Evolutionary conservation across 2,113 vertebrate genomes (phyloP).

Genomic region (human (Homo sapiens)): GRCh38 chr11:82453501-82454000

Average conservation of each 20-base stretch:
- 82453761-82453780: neutral
- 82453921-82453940: neutral
- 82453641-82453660: neutral
- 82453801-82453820: neutral
- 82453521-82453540: neutral
- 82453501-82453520: neutral
- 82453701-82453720: neutral
- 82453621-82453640: neutral
- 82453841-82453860: constrained; percentile 25
- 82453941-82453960: neutral
- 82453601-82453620: neutral
- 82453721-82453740: constrained; percentile 8
- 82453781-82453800: neutral
- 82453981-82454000: neutral
- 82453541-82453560: neutral
- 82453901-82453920: neutral
- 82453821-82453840: neutral
- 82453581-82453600: neutral
- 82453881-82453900: neutral
- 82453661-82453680: no score
- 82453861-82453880: neutral
- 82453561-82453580: neutral
- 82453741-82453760: neutral
- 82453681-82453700: neutral
- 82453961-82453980: neutral